These are phyloP conservation scores for Phrynocephalus versicolor DNA, from an alignment of 2,113 vertebrate species.

Conservation along the genomic window DNA sequence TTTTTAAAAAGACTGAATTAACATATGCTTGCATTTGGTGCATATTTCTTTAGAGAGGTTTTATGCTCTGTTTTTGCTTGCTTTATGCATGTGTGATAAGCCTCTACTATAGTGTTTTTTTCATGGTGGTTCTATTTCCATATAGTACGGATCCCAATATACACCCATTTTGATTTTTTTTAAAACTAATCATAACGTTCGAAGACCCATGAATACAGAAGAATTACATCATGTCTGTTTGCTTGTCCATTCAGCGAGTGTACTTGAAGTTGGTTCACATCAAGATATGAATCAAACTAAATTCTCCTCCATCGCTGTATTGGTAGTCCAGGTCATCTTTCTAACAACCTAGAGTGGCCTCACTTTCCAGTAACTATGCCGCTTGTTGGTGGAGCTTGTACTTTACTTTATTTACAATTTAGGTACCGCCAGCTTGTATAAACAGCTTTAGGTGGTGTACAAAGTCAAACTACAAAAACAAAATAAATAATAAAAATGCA, in stretches of 20 bases:
- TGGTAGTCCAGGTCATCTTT: too few species aligned
- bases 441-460: too few species aligned
- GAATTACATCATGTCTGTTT: not conserved
- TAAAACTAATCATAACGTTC: not conserved
- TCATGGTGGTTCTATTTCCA: not conserved
- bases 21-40: not conserved
- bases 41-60: too few species aligned
- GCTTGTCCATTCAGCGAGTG: not conserved
- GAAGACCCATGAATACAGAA: not conserved
- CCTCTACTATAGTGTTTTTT: not conserved
- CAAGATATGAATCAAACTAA: not conserved
- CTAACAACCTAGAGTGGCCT: too few species aligned
- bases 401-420: too few species aligned
- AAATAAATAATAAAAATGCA: too few species aligned
- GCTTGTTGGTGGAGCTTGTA: too few species aligned
- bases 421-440: too few species aligned
- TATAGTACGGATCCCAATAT: too few species aligned
- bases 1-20: not conserved
- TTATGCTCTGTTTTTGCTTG: too few species aligned
- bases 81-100: not conserved
- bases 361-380: too few species aligned
- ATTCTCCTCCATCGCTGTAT: not conserved
- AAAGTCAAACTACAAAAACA: too few species aligned
- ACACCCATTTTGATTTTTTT: not conserved
- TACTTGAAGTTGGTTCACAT: not conserved